Evolutionary conservation across 2,113 vertebrate species (phyloP).

Genomic region (Ictalurus punctatus): DNA sequence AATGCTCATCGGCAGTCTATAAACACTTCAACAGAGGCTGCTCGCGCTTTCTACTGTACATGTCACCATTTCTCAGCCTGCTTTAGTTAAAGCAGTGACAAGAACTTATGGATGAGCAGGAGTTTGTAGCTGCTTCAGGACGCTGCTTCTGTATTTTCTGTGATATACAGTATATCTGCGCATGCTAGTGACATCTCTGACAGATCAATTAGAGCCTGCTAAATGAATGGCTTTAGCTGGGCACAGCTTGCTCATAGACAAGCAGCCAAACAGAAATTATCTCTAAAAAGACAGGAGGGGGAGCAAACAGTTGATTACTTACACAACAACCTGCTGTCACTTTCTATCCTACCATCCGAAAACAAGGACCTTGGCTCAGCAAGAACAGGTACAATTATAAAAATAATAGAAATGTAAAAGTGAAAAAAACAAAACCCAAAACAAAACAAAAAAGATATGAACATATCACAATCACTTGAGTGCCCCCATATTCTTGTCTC

Average conservation of each 20-base stretch:
- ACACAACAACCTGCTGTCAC: constrained; percentile 43
- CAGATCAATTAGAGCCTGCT: constrained; percentile 55
- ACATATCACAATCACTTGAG: neutral
- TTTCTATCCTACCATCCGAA: constrained; percentile 32
- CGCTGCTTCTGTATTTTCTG: constrained; percentile 24
- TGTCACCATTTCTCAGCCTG: constrained; percentile 40
- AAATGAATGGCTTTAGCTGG: constrained; percentile 53
- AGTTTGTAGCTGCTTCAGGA: constrained; percentile 3
- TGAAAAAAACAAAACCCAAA: neutral
- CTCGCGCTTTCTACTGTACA: constrained; percentile 44
- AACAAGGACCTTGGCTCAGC: constrained; percentile 13
- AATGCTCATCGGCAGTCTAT: constrained; percentile 9
- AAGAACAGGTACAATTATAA: neutral
- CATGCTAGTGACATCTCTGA: constrained; percentile 46
- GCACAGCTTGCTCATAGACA: constrained; percentile 33
- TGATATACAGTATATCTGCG: constrained; percentile 48
- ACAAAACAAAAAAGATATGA: neutral
- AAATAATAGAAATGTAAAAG: neutral
- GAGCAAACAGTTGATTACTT: constrained; percentile 52
- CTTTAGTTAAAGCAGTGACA: constrained; percentile 31
- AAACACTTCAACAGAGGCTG: constrained; percentile 55
- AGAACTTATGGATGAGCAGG: constrained; percentile 36
- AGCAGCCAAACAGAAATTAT: constrained; percentile 51
- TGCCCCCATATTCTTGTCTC: neutral
- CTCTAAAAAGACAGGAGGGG: constrained; percentile 48